Evolutionary conservation across 2,888 invertebrate species (phyloP).

Genomic region (Galerucella pusilla): DNA sequence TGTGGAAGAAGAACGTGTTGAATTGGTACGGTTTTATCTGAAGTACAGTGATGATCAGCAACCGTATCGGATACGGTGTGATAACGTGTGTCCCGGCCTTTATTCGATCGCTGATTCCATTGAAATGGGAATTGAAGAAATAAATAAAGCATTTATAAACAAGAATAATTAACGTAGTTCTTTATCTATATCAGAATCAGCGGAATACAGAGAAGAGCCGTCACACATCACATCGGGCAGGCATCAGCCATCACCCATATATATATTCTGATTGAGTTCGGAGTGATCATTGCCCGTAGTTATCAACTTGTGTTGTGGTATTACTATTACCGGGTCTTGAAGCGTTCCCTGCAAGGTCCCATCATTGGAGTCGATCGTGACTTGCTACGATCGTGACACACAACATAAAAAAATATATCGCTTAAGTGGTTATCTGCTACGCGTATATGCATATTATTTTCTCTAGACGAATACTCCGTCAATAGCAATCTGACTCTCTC

Average conservation of each 20-base stretch:
- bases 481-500: slow-evolving; percentile 42
- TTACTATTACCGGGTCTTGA: slow-evolving; percentile 55
- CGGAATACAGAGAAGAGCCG: slow-evolving; percentile 14
- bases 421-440: slow-evolving; percentile 60
- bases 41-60: too few relatives aligned
- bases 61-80: too few relatives aligned
- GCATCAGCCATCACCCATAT: slow-evolving; percentile 38
- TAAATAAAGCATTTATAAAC: slow-evolving; percentile 5
- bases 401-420: slow-evolving; percentile 56
- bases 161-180: slow-evolving; percentile 11
- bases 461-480: slow-evolving; percentile 45
- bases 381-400: slow-evolving; percentile 62
- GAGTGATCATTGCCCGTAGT: slow-evolving; percentile 57
- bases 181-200: slow-evolving; percentile 19
- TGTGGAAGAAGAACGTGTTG: too few relatives aligned
- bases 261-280: slow-evolving; percentile 42
- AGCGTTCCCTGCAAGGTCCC: slow-evolving; percentile 58
- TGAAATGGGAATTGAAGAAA: not conserved
- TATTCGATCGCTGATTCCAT: not conserved
- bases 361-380: slow-evolving; percentile 61
- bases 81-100: too few relatives aligned
- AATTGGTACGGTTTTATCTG: too few relatives aligned
- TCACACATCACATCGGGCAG: slow-evolving; percentile 21
- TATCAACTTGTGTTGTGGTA: slow-evolving; percentile 59
- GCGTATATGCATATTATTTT: slow-evolving; percentile 59